Conservation (phyloP, 2,113 vertebrate species). For the Uria aalge region DNA sequence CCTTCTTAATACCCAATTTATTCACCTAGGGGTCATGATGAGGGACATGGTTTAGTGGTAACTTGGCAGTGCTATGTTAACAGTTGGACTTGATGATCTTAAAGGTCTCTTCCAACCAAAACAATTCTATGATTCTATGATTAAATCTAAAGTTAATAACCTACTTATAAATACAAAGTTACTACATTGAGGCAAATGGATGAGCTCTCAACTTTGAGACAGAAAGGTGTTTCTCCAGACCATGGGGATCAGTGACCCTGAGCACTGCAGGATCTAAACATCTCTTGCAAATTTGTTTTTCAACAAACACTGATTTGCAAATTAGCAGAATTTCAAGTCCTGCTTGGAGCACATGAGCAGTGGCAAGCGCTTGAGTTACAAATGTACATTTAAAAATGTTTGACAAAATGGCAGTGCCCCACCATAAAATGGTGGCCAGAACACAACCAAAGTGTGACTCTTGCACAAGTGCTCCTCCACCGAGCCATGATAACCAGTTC, state of each 20-base stretch:
- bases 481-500: neutral
- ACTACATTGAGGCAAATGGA: neutral
- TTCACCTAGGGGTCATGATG: neutral
- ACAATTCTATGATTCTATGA: neutral
- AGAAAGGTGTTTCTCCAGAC: neutral
- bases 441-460: neutral
- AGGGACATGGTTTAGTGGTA: neutral
- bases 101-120: neutral
- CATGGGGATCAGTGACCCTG: accelerated
- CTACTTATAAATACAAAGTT: neutral
- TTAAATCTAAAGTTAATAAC: neutral
- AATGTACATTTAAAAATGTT: neutral
- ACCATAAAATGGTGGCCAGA: neutral
- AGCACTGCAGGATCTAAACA: neutral
- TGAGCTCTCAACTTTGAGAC: neutral
- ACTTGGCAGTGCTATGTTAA: neutral
- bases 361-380: neutral
- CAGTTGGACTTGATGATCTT: neutral
- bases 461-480: neutral
- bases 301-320: neutral
- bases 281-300: neutral
- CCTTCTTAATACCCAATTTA: neutral
- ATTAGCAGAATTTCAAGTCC: neutral
- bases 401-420: neutral
- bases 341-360: neutral